Conservation (phyloP, 2,888 invertebrate species). For the Tortrix viridana region DNA sequence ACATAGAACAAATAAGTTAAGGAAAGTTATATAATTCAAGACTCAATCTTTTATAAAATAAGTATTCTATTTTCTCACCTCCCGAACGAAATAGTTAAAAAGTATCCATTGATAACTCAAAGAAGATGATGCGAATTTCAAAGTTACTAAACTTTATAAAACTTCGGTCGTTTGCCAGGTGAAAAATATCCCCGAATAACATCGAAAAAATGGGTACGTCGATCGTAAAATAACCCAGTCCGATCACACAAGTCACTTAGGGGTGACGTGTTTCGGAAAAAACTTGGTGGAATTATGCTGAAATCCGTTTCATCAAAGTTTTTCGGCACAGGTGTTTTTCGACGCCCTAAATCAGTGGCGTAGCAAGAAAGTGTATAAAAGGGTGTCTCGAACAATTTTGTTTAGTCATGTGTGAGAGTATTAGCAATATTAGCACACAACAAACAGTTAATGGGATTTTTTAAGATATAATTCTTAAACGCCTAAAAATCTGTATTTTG, state of each 20-base stretch:
- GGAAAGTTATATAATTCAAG: slow-evolving; percentile 8
- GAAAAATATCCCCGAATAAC: slow-evolving; percentile 37
- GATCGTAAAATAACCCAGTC: slow-evolving; percentile 38
- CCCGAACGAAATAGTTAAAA: slow-evolving; percentile 33
- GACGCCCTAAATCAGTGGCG: neutral
- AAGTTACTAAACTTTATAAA: slow-evolving; percentile 33
- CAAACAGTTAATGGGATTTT: no score
- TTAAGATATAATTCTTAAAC: no score
- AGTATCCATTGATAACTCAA: slow-evolving; percentile 36
- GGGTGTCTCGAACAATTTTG: neutral
- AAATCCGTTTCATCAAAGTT: slow-evolving; percentile 59
- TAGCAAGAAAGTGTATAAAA: neutral
- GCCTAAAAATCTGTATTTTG: no score
- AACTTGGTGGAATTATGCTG: slow-evolving; percentile 53
- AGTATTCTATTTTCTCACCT: slow-evolving; percentile 37
- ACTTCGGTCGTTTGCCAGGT: slow-evolving; percentile 35
- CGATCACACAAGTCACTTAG: slow-evolving; percentile 37
- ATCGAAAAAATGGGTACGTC: slow-evolving; percentile 32
- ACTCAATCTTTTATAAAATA: slow-evolving; percentile 29
- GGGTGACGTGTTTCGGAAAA: slow-evolving; percentile 37
- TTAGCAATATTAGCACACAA: neutral
- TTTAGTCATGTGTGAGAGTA: neutral
- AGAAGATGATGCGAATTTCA: slow-evolving; percentile 35
- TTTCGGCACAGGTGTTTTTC: slow-evolving; percentile 55
- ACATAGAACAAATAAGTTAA: neutral